Percentiles rank a stretch among this genome's conserved stretches.
These are phyloP conservation scores for Episyrphus balteatus DNA, from an alignment of 1,140 invertebrate species.

Conservation along the genomic window DNA sequence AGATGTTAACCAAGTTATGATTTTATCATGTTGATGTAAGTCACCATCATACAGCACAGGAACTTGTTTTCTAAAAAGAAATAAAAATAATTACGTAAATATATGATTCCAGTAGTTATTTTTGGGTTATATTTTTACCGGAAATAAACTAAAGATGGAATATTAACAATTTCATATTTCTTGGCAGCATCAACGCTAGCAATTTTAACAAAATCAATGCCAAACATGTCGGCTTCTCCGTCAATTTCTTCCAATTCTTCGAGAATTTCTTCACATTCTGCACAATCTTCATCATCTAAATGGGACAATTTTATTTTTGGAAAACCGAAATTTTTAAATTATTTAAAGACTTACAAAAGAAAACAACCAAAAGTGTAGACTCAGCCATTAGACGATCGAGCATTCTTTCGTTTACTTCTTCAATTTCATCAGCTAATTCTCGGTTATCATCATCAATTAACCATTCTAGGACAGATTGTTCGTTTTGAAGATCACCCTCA, in stretches of 20 bases:
- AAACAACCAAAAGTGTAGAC: slow-evolving; percentile 80
- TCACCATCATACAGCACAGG: slow-evolving; percentile 88
- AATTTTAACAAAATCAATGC: slow-evolving; percentile 92
- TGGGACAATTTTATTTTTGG: slow-evolving; percentile 5
- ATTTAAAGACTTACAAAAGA: slow-evolving; percentile 67
- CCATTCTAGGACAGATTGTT: slow-evolving; percentile 85
- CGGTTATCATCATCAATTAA: slow-evolving; percentile 87
- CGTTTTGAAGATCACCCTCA: slow-evolving; percentile 86
- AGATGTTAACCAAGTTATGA: slow-evolving; percentile 81
- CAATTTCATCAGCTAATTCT: slow-evolving; percentile 88
- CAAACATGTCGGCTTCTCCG: slow-evolving; percentile 83
- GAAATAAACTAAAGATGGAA: slow-evolving; percentile 82
- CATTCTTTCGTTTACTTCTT: slow-evolving; percentile 85
- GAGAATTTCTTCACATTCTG: slow-evolving; percentile 78
- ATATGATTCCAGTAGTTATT: too few species aligned
- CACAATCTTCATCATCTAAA: slow-evolving; percentile 80
- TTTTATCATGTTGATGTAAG: slow-evolving; percentile 71
- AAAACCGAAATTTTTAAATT: too few species aligned
- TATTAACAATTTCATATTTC: slow-evolving; percentile 68
- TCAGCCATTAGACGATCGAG: slow-evolving; percentile 74
- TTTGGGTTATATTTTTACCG: too few species aligned
- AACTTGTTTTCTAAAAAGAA: slow-evolving; percentile 51
- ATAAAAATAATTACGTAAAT: not conserved
- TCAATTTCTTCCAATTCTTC: slow-evolving; percentile 86
- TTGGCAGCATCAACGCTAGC: slow-evolving; percentile 71